Base-by-base conservation (phyloP, 2,888 invertebrate species). In the Pelosia muscerda region DNA sequence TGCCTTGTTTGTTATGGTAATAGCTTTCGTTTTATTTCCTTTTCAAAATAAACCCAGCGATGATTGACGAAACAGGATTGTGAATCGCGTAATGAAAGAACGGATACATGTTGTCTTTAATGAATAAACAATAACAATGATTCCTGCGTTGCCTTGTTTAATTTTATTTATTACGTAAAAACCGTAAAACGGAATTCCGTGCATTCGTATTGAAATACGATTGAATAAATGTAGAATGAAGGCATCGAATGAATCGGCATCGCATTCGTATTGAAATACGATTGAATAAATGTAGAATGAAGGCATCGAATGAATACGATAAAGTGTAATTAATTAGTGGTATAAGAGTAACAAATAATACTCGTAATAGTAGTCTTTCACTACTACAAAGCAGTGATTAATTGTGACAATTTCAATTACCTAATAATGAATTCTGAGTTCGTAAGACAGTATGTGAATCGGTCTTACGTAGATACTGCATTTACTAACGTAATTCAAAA, bases 11-110 rank as follows among this genome's bases (percentile, higher is more conserved):
- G 80, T 83, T 83, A 86, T 85, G 79, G 77, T 81, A 84, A 83
- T 83, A 78, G 78, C 75, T 81, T 82, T 72, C 76, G 75, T 84
- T 85, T 83, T 82, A 81, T 83, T 84, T 82, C 82, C 81, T 80
- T 74, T 77, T 77, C 76, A 74, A 82, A 82, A 82, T 83, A 82
- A 83, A 84, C 77, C 42, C 26, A 68, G 62, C 60, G 65, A 65
- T 73, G 72, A 73, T 74, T 75, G 72, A 73, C 68, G 26, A 77
- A 74, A 74, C 65, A 62, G 75, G 71, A 60, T 68, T 72, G 71
- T 63, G 54, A 59, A 58, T 66, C 34, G 73, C 70, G 64, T 65
- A 75, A 71, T 61, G 64, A 59, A 72, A 69, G 66, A 75, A 71
- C 72, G 56, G 63, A 74, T 72, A 42, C 62, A 71, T 59, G 64